Evolutionary conservation across 2,888 invertebrate genomes (phyloP).

Genomic region (Zeuzera pyrina): DNA sequence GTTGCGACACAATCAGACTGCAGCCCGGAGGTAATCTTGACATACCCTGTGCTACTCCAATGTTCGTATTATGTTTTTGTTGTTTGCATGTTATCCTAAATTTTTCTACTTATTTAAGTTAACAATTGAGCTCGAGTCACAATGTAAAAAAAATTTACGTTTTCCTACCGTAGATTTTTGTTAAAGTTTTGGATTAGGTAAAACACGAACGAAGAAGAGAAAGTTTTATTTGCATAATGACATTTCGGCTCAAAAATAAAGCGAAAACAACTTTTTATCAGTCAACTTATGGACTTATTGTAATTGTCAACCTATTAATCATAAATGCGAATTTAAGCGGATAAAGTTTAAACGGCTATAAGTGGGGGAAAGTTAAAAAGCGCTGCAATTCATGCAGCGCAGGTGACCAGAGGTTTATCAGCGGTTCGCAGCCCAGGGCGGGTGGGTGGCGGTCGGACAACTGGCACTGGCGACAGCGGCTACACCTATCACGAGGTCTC

Average conservation of each 20-base stretch:
- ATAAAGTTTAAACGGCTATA: slow-evolving; percentile 65
- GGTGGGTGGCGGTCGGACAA: slow-evolving; percentile 11
- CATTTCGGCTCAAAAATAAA: slow-evolving; percentile 26
- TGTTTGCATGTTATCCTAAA: too few relatives aligned
- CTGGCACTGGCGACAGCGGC: slow-evolving; percentile 17
- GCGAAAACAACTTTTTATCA: slow-evolving; percentile 27
- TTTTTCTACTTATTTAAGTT: too few relatives aligned
- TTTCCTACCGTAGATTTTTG: too few relatives aligned
- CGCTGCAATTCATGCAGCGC: slow-evolving; percentile 68
- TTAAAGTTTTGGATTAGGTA: too few relatives aligned
- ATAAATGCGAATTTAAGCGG: slow-evolving; percentile 58
- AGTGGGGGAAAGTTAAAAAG: slow-evolving; percentile 67
- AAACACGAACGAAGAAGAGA: too few relatives aligned
- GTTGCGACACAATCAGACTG: slow-evolving; percentile 56
- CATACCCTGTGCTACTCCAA: slow-evolving; percentile 50
- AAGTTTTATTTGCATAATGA: slow-evolving; percentile 35
- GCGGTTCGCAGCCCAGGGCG: slow-evolving; percentile 40
- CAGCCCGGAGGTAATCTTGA: slow-evolving; percentile 64
- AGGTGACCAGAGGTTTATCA: slow-evolving; percentile 70
- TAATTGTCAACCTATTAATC: slow-evolving; percentile 57
- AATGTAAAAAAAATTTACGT: too few relatives aligned
- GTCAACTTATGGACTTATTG: slow-evolving; percentile 36
- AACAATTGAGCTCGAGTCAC: too few relatives aligned
- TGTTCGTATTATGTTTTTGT: slow-evolving; percentile 35
- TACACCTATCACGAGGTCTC: slow-evolving; percentile 52